Evolutionary conservation across 2,797 vertebrate genomes (phyloP).

Genomic region (Tiaroga cobitis): DNA sequence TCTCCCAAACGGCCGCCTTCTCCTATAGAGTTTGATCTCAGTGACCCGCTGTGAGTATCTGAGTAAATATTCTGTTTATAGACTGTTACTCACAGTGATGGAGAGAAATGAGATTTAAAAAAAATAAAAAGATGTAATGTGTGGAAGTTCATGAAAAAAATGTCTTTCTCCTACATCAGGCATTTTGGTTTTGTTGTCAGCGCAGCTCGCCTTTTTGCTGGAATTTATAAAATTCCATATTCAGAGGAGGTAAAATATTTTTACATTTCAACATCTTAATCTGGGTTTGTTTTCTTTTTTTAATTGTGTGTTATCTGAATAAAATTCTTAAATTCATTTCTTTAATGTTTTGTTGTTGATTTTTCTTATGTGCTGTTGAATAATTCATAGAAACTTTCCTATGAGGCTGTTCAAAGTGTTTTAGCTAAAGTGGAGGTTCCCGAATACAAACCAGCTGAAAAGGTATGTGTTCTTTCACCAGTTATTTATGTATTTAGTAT

Average conservation of each 20-base stretch:
- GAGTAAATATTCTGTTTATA: conserved; percentile 1
- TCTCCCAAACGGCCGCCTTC: conserved; percentile 96
- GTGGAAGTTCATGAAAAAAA: conserved; percentile 1
- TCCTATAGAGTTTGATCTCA: conserved; percentile 92
- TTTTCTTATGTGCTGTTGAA: conserved; percentile 11
- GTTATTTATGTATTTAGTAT: background rate
- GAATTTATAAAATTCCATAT: conserved; percentile 86
- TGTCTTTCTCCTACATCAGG: conserved; percentile 70
- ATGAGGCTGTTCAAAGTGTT: conserved; percentile 80
- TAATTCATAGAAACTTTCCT: conserved; percentile 83
- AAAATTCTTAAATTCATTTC: background rate
- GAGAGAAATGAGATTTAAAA: background rate
- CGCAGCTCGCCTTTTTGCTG: conserved; percentile 88
- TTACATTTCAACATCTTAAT: background rate
- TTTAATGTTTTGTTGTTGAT: background rate
- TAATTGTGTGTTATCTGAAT: background rate
- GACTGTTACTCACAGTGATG: background rate
- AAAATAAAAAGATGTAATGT: background rate
- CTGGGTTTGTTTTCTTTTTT: background rate
- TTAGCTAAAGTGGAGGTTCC: conserved; percentile 84
- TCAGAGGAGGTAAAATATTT: conserved; percentile 83
- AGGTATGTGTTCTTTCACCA: conserved; percentile 77
- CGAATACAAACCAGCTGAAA: conserved; percentile 91
- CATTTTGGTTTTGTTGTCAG: conserved; percentile 90
- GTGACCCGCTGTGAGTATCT: conserved; percentile 89